Conservation (phyloP, 2,888 invertebrate species). For the Aphrophora alni region DNA sequence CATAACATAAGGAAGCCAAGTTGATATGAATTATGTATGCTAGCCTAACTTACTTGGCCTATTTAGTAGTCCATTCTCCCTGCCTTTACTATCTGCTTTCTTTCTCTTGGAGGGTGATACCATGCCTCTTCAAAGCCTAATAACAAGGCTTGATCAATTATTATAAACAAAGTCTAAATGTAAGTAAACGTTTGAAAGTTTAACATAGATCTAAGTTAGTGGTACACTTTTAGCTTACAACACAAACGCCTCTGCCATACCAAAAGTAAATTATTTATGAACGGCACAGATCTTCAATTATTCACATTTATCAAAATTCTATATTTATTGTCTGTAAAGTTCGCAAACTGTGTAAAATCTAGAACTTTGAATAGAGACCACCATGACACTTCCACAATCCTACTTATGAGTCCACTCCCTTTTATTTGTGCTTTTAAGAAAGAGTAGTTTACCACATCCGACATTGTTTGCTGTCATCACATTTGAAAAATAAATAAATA, state of each 20-base stretch:
- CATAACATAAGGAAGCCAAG: no score
- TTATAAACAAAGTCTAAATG: background rate
- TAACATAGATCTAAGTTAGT: background rate
- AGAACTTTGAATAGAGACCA: background rate
- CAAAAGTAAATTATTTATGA: background rate
- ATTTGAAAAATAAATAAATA: background rate
- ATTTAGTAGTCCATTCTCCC: constrained; percentile 18
- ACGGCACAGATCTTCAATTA: background rate
- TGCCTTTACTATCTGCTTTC: constrained; percentile 43
- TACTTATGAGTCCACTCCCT: background rate
- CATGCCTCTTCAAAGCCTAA: constrained; percentile 54
- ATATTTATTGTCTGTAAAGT: background rate
- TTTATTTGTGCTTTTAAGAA: background rate
- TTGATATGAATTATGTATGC: no score
- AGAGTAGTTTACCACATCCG: background rate
- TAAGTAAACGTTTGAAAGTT: background rate
- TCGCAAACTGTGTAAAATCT: background rate
- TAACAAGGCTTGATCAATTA: background rate
- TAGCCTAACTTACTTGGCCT: background rate
- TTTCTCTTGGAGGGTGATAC: constrained; percentile 58
- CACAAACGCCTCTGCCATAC: background rate
- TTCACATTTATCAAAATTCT: background rate
- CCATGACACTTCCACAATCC: background rate
- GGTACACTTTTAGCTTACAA: background rate
- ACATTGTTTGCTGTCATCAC: background rate